Evolutionary conservation across 1,140 invertebrate species (phyloP).

Genomic region (Vollenhovia emeryi): DNA sequence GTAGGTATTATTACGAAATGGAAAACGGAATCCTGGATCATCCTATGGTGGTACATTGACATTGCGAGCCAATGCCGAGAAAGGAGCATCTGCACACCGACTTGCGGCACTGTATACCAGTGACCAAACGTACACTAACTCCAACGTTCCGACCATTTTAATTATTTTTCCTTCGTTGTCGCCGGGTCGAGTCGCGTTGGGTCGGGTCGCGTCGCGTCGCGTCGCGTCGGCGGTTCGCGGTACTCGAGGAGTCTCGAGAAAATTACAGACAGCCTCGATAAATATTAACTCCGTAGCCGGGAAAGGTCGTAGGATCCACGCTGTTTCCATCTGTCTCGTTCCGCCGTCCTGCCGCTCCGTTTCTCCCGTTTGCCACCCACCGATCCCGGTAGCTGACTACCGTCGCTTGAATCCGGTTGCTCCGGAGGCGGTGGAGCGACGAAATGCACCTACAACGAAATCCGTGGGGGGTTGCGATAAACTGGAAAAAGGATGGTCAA

Average conservation of each 20-base stretch:
- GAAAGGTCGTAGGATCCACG: conserved; percentile 67
- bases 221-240: conserved; percentile 30
- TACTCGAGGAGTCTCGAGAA: conserved; percentile 58
- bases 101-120: neutral
- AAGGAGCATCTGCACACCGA: neutral
- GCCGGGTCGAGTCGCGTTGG: neutral
- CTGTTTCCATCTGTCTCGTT: conserved; percentile 25
- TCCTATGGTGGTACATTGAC: neutral
- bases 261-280: conserved; percentile 74
- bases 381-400: conserved; percentile 9
- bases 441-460: conserved; percentile 12
- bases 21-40: neutral
- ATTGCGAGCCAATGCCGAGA: neutral
- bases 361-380: neutral
- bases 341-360: neutral
- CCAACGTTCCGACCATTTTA: conserved; percentile 26
- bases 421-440: conserved; percentile 30
- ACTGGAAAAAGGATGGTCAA: conserved; percentile 68
- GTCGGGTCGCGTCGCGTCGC: conserved; percentile 13
- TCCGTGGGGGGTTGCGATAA: conserved; percentile 37
- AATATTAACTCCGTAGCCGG: conserved; percentile 72
- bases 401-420: conserved; percentile 40
- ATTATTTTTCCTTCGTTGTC: conserved; percentile 57
- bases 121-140: neutral
- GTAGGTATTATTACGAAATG: neutral